Conservation (phyloP, 2,797 vertebrate species). For the Rhynchotus rufescens region DNA sequence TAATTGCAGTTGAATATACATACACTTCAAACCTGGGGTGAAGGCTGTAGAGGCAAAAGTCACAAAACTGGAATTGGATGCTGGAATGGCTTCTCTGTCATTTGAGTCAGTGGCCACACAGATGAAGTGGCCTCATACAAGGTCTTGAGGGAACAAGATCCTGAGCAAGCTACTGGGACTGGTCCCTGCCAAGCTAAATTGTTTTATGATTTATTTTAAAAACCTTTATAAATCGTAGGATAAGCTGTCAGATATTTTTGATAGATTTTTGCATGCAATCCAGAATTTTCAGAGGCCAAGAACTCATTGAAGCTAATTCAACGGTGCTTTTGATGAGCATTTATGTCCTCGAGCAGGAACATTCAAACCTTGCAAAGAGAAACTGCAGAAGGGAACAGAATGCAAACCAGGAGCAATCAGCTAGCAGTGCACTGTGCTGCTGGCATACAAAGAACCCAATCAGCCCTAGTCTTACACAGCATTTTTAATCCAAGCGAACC, state of each 20-base stretch:
- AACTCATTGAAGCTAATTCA: not conserved
- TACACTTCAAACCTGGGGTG: not conserved
- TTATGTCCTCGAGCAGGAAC: not conserved
- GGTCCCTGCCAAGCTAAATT: not conserved
- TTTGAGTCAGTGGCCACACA: not conserved
- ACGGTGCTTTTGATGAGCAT: not conserved
- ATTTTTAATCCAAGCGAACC: not conserved
- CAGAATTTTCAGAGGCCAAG: not conserved
- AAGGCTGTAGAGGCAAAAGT: not conserved
- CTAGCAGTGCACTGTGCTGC: not conserved
- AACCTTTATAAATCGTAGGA: not conserved
- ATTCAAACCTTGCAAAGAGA: not conserved
- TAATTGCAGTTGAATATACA: not conserved
- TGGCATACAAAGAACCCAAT: not conserved
- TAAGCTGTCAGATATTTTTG: not conserved
- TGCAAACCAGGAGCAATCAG: not conserved
- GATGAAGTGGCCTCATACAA: not conserved
- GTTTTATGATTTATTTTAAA: not conserved
- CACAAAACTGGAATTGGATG: not conserved
- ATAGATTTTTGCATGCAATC: not conserved
- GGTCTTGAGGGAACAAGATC: not conserved
- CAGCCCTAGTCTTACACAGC: not conserved
- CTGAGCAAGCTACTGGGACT: not conserved
- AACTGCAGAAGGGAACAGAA: not conserved
- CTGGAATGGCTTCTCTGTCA: not conserved